Evolutionary conservation across 2,888 invertebrate species (phyloP).

Genomic region (Cephus nigrinus): DNA sequence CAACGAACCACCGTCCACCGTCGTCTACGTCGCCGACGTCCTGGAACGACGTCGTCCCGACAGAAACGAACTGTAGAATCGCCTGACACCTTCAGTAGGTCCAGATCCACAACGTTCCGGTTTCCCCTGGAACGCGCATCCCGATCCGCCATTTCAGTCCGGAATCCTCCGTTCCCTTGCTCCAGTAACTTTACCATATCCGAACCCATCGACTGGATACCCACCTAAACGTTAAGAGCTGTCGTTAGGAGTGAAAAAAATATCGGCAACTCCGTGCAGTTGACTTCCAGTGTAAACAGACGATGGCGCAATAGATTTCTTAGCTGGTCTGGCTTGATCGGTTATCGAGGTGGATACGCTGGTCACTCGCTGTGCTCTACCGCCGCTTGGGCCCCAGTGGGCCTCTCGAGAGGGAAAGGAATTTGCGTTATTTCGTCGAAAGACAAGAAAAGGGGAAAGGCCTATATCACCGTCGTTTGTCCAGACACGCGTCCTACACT

Average conservation of each 20-base stretch:
- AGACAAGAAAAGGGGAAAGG: conserved; percentile 58
- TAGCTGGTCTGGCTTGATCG: conserved; percentile 59
- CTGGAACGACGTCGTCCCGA: not conserved
- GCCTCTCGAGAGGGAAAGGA: conserved; percentile 58
- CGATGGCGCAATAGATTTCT: conserved; percentile 53
- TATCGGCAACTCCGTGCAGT: conserved; percentile 42
- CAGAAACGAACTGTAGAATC: not conserved
- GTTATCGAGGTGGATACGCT: conserved; percentile 57
- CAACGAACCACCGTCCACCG: conserved; percentile 46
- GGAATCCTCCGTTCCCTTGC: conserved; percentile 18
- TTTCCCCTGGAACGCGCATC: not conserved
- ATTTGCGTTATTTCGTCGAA: conserved; percentile 57
- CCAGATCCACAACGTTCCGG: conserved; percentile 14
- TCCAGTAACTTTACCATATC: not conserved
- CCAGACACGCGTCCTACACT: not conserved
- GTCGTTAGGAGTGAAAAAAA: not conserved
- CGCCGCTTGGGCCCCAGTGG: conserved; percentile 26
- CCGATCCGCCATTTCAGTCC: conserved; percentile 14
- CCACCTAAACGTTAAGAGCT: not conserved
- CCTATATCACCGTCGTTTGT: conserved; percentile 32
- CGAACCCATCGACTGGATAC: not conserved
- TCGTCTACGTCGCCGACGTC: conserved; percentile 26
- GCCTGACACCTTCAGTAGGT: conserved; percentile 17
- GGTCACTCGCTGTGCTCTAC: conserved; percentile 30
- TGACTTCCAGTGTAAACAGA: conserved; percentile 25